Base-by-base conservation (phyloP, 2,113 vertebrate genomes). In the Callopanchax toddi region DNA sequence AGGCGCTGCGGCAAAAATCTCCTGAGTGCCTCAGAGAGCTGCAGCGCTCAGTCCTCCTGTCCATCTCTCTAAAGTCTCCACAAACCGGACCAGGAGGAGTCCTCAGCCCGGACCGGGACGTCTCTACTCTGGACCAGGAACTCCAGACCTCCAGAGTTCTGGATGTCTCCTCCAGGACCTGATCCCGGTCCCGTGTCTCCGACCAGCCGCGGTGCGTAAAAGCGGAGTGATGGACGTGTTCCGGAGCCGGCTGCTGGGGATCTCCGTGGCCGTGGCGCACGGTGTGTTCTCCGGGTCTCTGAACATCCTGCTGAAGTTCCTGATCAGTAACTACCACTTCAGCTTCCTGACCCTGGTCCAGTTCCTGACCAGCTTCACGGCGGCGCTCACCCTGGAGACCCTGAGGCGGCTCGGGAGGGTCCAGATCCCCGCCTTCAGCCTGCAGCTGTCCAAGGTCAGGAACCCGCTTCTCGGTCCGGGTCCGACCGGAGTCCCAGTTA, bases 231-330 rank as follows among this genome's bases (percentile, higher is more conserved):
- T 92, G 93, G 91, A 92, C 3, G 83, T 91, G 81, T 75, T 89
- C 1, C 84, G 70, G 78, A 94, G 92, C 73, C 93, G 96, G 2
- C 18, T 91, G 74, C 65, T 94, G 85, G 96, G 95, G 56, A 93
- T 98, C 59, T 89, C 92, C n/a, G 96, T 98, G 90, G 96, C 96
- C 59, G 92, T 98, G 36, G 96, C 96, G 57, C 96, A 98, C 89
- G 96, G 96, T 18, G 76, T 97, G 4, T 96, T 96, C 91, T 98
- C 96, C 21, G 96, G 95, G 4, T 96, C 95, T 3, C 91, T 98
- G 18, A 98, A 98, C 89, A 96, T 98, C 86, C 76, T 98, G 74
- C 91, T 98, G 39, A 98, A 98, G 93, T 94, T 98, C 83, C 94
- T 98, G 45, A 94, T 98, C 84, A 93, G 89, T 66, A 93, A 88